Conservation (phyloP, 1,140 invertebrate genomes). For the Pentalonia nigronervosa region DNA sequence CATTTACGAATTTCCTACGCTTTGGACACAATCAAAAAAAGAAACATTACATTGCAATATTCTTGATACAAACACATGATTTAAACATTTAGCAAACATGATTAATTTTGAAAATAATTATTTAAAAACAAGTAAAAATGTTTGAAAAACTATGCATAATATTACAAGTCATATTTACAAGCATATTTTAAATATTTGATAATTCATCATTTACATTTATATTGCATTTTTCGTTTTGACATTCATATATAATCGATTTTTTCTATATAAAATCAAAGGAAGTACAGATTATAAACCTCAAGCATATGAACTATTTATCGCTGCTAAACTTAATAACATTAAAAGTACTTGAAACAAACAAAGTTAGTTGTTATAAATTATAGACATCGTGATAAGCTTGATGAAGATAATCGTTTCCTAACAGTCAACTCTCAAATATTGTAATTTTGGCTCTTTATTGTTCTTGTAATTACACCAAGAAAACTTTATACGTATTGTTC, state of each 20-base stretch:
- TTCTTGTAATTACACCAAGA: neutral
- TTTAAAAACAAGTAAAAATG: neutral
- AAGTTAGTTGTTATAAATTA: neutral
- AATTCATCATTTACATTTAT: neutral
- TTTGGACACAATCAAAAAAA: no score
- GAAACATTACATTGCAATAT: neutral
- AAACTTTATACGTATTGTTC: constrained; percentile 7
- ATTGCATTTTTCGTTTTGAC: neutral
- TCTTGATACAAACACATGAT: neutral
- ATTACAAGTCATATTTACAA: neutral
- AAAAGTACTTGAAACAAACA: neutral
- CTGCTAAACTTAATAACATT: neutral
- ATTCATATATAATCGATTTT: neutral
- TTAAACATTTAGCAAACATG: neutral
- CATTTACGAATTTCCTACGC: neutral
- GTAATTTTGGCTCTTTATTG: neutral
- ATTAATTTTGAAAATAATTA: neutral
- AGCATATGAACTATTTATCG: neutral
- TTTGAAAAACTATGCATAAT: neutral
- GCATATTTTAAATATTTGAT: neutral
- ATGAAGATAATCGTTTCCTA: constrained; percentile 28
- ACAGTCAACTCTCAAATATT: neutral
- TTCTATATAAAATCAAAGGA: neutral
- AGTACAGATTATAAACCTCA: neutral
- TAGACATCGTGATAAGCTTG: neutral